Evolutionary conservation across 2,113 vertebrate species (phyloP), one percentile per base, ranked within the genome.

Genomic region (Myrmophylax atrothorax): DNA sequence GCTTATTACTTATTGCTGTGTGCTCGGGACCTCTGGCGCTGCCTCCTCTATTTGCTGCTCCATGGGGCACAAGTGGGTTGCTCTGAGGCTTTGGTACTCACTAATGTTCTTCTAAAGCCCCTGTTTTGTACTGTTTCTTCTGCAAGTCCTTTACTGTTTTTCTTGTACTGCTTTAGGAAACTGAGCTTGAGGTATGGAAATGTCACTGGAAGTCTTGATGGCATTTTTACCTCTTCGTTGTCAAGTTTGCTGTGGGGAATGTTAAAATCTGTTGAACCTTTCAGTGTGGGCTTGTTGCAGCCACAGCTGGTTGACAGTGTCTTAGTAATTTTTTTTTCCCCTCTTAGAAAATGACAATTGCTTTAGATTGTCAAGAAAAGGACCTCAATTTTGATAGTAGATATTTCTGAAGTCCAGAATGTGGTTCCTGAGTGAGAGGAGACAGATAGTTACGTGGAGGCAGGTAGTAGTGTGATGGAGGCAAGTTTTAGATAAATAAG

Each of bases 281-380:
- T 74, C 1, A 2, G 1, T 0, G 0, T 19, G n/a, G 11, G 4
- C 13, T 74, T 66, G 14, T 55, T 56, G 38, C 28, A 84, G 44
- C 37, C 60, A n/a, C 50, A 87, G 60, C 47, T 82, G 66, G 20
- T 18, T 73, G 69, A 26, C 59, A 60, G 6, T 55, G 22, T 40
- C 25, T 40, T 23, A 17, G 33, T 40, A 56, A 24, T 44, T 0
- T 4, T 3, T 14, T n/a, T 46, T 31, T 3, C 19, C 25, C 0
- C n/a, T 73, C 29, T 73, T 81, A 50, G 35, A 56, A 84, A 73
- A 56, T 20, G 15, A 1, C 25, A 29, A 1, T 55, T 89, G 28
- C n/a, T 86, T 63, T 22, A 63, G 31, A 35, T 60, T 50, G 35
- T 73, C 25, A 64, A 73, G 49, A 58, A 60, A 70, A 85, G 10